A percentile compares a stretch with the other conserved stretches of the same genome.
Evolutionary conservation across 2,888 invertebrate genomes (phyloP).

Genomic region (Polydrusus tereticollis): DNA sequence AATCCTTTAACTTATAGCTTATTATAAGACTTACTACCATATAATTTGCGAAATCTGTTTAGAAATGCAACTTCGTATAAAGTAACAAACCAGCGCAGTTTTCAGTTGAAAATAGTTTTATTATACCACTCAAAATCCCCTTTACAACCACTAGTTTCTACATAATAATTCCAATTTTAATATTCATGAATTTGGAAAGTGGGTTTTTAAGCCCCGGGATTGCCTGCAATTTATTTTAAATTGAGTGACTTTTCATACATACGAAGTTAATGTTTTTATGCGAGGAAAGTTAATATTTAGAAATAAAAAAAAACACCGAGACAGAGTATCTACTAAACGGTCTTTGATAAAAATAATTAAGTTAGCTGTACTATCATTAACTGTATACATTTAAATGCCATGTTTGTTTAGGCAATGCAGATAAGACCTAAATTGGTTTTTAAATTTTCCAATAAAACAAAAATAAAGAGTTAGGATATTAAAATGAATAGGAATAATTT

Average conservation of each 20-base stretch:
- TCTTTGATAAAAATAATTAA: too few relatives aligned
- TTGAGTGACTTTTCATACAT: constrained; percentile 39
- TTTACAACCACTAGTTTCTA: constrained; percentile 35
- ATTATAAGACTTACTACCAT: too few relatives aligned
- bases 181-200: constrained; percentile 47
- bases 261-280: constrained; percentile 25
- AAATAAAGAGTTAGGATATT: too few relatives aligned
- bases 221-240: constrained; percentile 45
- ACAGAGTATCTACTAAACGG: too few relatives aligned
- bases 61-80: neutral
- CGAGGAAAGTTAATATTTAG: neutral
- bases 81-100: neutral
- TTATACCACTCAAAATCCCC: constrained; percentile 15
- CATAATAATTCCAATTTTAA: constrained; percentile 47
- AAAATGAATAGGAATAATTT: too few relatives aligned
- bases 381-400: too few relatives aligned
- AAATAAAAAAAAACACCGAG: constrained; percentile 1
- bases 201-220: constrained; percentile 43
- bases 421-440: too few relatives aligned
- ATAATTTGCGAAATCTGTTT: too few relatives aligned
- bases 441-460: too few relatives aligned
- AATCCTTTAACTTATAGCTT: too few relatives aligned
- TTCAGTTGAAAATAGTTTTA: constrained; percentile 17
- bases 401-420: too few relatives aligned
- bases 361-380: too few relatives aligned